These are phyloP conservation scores for Macaria notata DNA, from an alignment of 2,888 invertebrate genomes.

Conservation along the genomic window DNA sequence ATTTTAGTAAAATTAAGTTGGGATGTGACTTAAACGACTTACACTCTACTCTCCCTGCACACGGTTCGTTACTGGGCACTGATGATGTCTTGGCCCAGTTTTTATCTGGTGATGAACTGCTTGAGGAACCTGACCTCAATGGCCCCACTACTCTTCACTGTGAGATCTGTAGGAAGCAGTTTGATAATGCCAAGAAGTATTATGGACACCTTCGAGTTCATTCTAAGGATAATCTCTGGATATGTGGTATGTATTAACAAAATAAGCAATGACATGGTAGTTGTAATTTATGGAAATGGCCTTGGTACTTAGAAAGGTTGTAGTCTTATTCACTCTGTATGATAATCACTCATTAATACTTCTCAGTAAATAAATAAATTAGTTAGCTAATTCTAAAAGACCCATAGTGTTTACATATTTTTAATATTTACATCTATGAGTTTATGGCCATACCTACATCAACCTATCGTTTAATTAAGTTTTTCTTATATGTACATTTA, in stretches of 20 bases:
- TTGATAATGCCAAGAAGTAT: constrained; percentile 75
- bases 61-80: constrained; percentile 52
- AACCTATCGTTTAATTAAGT: too few species aligned
- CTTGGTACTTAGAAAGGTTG: too few species aligned
- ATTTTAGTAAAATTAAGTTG: constrained; percentile 46
- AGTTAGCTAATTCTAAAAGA: too few species aligned
- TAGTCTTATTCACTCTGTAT: too few species aligned
- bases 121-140: constrained; percentile 72
- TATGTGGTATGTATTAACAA: constrained; percentile 60
- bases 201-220: constrained; percentile 74
- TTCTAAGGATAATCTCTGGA: constrained; percentile 72
- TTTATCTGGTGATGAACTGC: constrained; percentile 63
- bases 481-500: too few species aligned
- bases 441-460: too few species aligned
- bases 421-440: too few species aligned
- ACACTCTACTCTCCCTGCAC: constrained; percentile 50
- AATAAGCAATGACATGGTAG: too few species aligned
- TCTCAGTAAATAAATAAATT: too few species aligned
- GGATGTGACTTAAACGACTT: constrained; percentile 59
- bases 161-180: constrained; percentile 71
- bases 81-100: constrained; percentile 73
- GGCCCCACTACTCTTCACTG: constrained; percentile 72
- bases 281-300: too few species aligned
- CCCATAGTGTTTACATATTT: too few species aligned
- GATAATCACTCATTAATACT: too few species aligned